phyloP scores from a whole-genome alignment of 2,888 invertebrate species.

The Tortricodes alternella region DNA sequence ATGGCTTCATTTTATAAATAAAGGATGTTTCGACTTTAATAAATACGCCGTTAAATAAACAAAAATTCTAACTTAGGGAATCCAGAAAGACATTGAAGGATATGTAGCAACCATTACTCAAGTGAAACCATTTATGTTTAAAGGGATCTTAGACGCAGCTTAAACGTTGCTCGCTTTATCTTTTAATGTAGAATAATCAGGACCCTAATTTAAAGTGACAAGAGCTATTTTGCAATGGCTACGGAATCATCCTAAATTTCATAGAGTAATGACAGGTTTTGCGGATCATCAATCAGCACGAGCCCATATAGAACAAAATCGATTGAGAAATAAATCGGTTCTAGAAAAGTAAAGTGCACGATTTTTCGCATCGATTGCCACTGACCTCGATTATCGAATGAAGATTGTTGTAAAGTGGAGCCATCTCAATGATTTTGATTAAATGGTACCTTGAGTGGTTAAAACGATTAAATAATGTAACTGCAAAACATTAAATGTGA shows the following conservation, averaged over 20 bases:
- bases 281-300: conserved; percentile 15
- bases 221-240: not conserved
- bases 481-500: not conserved
- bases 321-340: conserved; percentile 21
- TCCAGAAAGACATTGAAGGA: not conserved
- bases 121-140: not conserved
- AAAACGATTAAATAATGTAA: conserved; percentile 10
- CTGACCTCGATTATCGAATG: conserved; percentile 19
- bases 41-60: too few relatives aligned
- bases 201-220: not conserved
- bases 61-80: not conserved
- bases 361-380: conserved; percentile 17
- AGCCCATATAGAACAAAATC: conserved; percentile 2
- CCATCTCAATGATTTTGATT: conserved; percentile 12
- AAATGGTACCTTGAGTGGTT: conserved; percentile 11
- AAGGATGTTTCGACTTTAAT: too few relatives aligned
- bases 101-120: not conserved
- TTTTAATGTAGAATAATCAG: not conserved
- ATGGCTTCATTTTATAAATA: too few relatives aligned
- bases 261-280: not conserved
- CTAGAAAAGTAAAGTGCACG: conserved; percentile 10
- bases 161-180: not conserved
- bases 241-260: not conserved
- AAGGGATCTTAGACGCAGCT: not conserved
- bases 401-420: conserved; percentile 8